Conservation (phyloP, 2,888 invertebrate species). For the Lasioglossum villosulum region DNA sequence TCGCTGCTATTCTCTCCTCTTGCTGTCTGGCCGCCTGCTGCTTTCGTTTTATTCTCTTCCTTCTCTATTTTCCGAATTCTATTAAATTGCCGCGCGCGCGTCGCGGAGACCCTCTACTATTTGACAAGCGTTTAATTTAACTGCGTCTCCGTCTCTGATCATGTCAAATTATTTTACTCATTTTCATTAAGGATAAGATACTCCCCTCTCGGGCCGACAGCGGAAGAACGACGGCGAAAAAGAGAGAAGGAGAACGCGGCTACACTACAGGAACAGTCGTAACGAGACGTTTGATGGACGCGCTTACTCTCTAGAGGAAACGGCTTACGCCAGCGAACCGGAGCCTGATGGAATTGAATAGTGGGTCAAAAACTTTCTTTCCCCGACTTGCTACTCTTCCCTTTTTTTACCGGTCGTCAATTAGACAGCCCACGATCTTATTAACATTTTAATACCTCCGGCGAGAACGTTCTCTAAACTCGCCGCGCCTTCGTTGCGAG, state of each 20-base stretch:
- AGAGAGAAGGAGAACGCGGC: slow-evolving; percentile 66
- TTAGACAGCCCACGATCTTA: slow-evolving; percentile 49
- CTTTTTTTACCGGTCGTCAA: slow-evolving; percentile 48
- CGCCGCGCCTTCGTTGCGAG: slow-evolving; percentile 14
- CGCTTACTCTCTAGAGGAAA: slow-evolving; percentile 81
- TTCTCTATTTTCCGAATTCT: slow-evolving; percentile 13
- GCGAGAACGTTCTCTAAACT: slow-evolving; percentile 16
- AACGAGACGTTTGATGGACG: slow-evolving; percentile 84
- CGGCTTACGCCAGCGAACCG: slow-evolving; percentile 54
- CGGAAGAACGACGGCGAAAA: neutral
- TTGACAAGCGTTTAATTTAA: slow-evolving; percentile 55
- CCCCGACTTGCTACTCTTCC: slow-evolving; percentile 41
- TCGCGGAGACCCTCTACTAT: slow-evolving; percentile 27
- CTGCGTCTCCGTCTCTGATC: slow-evolving; percentile 54
- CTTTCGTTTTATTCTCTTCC: neutral
- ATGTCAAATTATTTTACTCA: slow-evolving; percentile 75
- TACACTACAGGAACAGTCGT: slow-evolving; percentile 65
- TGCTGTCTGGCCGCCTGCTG: neutral
- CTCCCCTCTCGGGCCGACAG: slow-evolving; percentile 7
- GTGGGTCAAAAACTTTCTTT: slow-evolving; percentile 72
- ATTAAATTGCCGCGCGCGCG: slow-evolving; percentile 29
- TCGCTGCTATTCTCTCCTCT: neutral
- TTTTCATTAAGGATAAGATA: slow-evolving; percentile 76
- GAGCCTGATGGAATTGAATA: slow-evolving; percentile 76
- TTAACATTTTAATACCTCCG: slow-evolving; percentile 67